Conservation (phyloP, 2,888 invertebrate genomes). For the Drosophila demipolita region DNA sequence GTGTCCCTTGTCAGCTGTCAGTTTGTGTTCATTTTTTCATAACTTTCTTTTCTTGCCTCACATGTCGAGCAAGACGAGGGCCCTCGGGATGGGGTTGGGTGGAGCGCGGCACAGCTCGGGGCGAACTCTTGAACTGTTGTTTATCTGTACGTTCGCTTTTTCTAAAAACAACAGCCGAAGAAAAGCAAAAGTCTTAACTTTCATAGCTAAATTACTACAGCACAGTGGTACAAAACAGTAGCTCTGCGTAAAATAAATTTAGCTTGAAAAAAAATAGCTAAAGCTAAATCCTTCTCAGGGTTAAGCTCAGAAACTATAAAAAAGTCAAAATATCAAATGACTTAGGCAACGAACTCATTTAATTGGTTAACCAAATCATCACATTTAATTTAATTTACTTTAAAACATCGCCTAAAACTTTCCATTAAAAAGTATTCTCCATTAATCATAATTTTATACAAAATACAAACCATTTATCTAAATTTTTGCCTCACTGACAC, state of each 20-base stretch:
- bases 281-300: neutral
- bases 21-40: slow-evolving; percentile 68
- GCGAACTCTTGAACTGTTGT: slow-evolving; percentile 73
- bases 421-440: neutral
- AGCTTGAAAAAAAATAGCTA: neutral
- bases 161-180: slow-evolving; percentile 63
- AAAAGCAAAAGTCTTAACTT: slow-evolving; percentile 71
- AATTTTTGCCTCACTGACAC: slow-evolving; percentile 54
- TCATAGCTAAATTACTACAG: slow-evolving; percentile 45
- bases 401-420: neutral
- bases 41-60: slow-evolving; percentile 76
- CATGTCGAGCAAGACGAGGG: slow-evolving; percentile 33
- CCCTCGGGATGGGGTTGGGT: neutral
- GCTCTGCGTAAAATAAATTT: neutral
- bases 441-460: neutral
- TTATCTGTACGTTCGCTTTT: slow-evolving; percentile 66
- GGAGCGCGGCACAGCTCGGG: slow-evolving; percentile 20
- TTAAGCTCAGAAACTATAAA: neutral
- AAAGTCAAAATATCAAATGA: slow-evolving; percentile 8
- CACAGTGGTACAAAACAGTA: slow-evolving; percentile 47
- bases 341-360: slow-evolving; percentile 5
- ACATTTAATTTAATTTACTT: neutral
- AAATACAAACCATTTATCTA: neutral
- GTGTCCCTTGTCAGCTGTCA: slow-evolving; percentile 68
- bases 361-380: neutral